phyloP scores from a whole-genome alignment of 2,888 invertebrate species.

The Stenodera caucasica region DNA sequence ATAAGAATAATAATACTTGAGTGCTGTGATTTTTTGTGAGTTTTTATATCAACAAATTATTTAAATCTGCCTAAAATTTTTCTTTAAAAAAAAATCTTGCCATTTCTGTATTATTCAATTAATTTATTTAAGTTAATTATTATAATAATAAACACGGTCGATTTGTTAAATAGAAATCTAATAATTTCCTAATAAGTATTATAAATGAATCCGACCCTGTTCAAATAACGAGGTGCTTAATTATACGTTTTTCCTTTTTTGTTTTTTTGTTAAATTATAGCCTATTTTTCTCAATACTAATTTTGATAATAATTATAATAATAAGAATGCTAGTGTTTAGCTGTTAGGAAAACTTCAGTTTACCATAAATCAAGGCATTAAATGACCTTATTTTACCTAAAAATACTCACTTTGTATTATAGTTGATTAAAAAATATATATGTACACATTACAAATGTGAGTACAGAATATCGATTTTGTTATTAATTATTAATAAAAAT shows the following conservation, averaged over 20 bases:
- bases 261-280: constrained; percentile 26
- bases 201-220: constrained; percentile 36
- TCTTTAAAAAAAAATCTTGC: constrained; percentile 43
- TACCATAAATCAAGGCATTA: constrained; percentile 54
- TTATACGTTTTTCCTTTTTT: background rate
- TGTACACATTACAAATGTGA: constrained; percentile 40
- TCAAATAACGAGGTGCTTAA: constrained; percentile 24
- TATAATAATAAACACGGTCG: constrained; percentile 37
- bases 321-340: constrained; percentile 41
- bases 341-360: constrained; percentile 49
- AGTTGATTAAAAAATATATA: constrained; percentile 38
- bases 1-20: constrained; percentile 47
- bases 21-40: constrained; percentile 57
- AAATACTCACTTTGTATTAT: constrained; percentile 52
- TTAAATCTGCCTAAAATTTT: constrained; percentile 53
- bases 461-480: constrained; percentile 44
- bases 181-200: constrained; percentile 49
- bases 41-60: constrained; percentile 39
- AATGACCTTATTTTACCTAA: constrained; percentile 50
- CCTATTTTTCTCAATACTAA: constrained; percentile 29
- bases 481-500: background rate
- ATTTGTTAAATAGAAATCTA: constrained; percentile 31
- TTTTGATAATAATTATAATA: constrained; percentile 15
- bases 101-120: constrained; percentile 55
- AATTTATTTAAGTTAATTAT: constrained; percentile 40